Evolutionary conservation across 2,888 invertebrate genomes (phyloP), one percentile per base, ranked within the genome.

Genomic region (Pteria penguin): DNA sequence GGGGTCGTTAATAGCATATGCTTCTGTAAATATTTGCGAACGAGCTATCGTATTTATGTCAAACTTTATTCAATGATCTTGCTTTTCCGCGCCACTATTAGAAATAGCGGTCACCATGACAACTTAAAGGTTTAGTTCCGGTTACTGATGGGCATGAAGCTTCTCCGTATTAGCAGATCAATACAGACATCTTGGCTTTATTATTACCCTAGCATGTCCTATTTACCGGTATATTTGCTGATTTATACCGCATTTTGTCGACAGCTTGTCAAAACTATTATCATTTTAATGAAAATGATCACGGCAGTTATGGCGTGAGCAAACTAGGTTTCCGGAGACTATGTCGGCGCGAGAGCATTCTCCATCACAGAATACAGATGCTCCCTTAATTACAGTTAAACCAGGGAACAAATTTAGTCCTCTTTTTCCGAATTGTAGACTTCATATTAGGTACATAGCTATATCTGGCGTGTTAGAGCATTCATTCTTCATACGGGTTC

Each of bases 1-100:
- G 76, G 73, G 76, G 60, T 69, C 63, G 65, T 73, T 77, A 77
- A 77, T 69, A 77, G 76, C 76, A 77, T 69, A 77, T 77, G 72
- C 68, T 68, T 73, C 68, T 73, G 57, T 65, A 77, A 77, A 77
- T 77, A 77, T 77, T 77, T 77, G 76, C 72, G 69, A 70, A 77
- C 72, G 72, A 73, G 76, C 72, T 73, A 77, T 77, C 76, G 73
- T 69, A 73, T 77, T 77, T 60, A 73, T 73, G 75, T 65, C 65
- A 77, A 73, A 62, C 63, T 73, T 63, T 63, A 73, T 60, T 69
- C 70, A 32, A 69, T 73, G 76, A 72, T 73, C 69, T 57, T 57
- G 69, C 32, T 36, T 68, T 73, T 77, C 76, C 76, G 73, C 62
- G 57, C 73, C 61, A 68, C 69, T 77, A 69, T 73, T 62, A 65